Evolutionary conservation across 2,888 invertebrate genomes (phyloP).

Genomic region (Antheraea assamensis): DNA sequence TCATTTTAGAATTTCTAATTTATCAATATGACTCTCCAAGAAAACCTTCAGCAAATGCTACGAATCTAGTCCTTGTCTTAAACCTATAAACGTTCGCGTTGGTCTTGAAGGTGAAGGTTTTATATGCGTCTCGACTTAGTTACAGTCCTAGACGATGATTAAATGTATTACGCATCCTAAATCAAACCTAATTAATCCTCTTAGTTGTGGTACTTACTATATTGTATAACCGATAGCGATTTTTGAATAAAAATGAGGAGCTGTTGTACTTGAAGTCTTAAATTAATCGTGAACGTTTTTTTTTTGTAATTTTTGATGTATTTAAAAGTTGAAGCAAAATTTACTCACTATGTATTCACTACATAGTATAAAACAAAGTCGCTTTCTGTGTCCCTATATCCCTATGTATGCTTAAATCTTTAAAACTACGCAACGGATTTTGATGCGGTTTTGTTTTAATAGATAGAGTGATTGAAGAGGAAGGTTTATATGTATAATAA

Average conservation of each 20-base stretch:
- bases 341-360: too few relatives aligned
- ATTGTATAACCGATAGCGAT: conserved; percentile 25
- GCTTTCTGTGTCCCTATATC: too few relatives aligned
- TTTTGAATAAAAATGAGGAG: background rate
- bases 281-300: background rate
- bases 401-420: too few relatives aligned
- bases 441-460: too few relatives aligned
- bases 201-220: conserved; percentile 21
- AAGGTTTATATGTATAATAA: too few relatives aligned
- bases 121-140: conserved; percentile 16
- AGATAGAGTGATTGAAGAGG: too few relatives aligned
- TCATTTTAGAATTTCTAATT: background rate
- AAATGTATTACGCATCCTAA: conserved; percentile 30
- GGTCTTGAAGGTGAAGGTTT: background rate
- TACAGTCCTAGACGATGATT: conserved; percentile 26
- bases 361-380: too few relatives aligned
- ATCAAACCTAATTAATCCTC: conserved; percentile 40
- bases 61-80: too few relatives aligned
- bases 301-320: too few relatives aligned
- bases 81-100: background rate
- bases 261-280: background rate
- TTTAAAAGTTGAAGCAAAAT: too few relatives aligned
- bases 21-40: background rate
- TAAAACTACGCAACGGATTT: too few relatives aligned
- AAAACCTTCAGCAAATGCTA: too few relatives aligned